Percentiles rank a stretch among this genome's conserved stretches.
Conservation (phyloP, 2,888 invertebrate genomes). For the Trilocha varians region DNA sequence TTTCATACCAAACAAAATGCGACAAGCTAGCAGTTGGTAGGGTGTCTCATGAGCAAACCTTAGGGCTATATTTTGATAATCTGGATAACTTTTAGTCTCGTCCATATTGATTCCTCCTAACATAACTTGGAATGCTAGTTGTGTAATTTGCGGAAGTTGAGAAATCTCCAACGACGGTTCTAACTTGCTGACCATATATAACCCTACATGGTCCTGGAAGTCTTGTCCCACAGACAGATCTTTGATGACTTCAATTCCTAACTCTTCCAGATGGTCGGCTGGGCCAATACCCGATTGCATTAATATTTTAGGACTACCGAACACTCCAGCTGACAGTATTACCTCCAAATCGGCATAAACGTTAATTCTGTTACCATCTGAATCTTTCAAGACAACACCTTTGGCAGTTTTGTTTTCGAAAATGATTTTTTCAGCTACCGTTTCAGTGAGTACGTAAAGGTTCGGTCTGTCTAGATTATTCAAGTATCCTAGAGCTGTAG, state of each 20-base stretch:
- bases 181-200: background rate
- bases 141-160: background rate
- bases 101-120: background rate
- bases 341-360: background rate
- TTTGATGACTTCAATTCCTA: slow-evolving; percentile 16
- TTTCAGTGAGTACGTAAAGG: slow-evolving; percentile 45
- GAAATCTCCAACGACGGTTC: background rate
- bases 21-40: background rate
- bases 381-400: slow-evolving; percentile 28
- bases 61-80: background rate
- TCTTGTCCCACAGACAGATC: slow-evolving; percentile 23
- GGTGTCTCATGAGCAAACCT: background rate
- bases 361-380: background rate
- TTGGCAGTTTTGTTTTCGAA: slow-evolving; percentile 48
- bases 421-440: slow-evolving; percentile 54
- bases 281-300: slow-evolving; percentile 19
- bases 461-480: slow-evolving; percentile 29
- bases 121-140: background rate
- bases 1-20: background rate
- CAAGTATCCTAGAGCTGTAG: slow-evolving; percentile 62
- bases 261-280: slow-evolving; percentile 9
- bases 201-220: slow-evolving; percentile 16
- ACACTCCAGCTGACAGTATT: background rate
- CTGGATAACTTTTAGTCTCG: background rate
- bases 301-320: background rate